These are phyloP conservation scores for Romanogobio albipinnatus DNA, from an alignment of 2,113 vertebrate species.

Conservation along the genomic window DNA sequence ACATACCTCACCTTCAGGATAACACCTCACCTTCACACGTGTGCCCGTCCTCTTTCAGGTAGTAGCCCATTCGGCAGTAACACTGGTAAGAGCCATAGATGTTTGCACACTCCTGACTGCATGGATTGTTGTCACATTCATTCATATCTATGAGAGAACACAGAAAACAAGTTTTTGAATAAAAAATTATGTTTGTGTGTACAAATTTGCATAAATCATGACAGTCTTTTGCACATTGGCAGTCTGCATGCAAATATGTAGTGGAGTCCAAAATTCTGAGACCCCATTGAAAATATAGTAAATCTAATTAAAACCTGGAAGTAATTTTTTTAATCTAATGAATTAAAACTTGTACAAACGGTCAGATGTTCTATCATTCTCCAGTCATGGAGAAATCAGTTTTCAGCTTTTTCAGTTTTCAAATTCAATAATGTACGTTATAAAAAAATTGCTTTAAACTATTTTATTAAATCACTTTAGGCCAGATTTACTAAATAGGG, in stretches of 20 bases:
- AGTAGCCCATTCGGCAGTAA: slow-evolving; percentile 91
- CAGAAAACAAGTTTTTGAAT: neutral
- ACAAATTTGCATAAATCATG: neutral
- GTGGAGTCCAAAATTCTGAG: neutral
- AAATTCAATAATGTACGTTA: no score
- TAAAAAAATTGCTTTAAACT: no score
- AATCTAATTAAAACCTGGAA: neutral
- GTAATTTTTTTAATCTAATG: neutral
- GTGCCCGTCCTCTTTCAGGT: slow-evolving; percentile 87
- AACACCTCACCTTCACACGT: slow-evolving; percentile 83
- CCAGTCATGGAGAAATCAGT: no score
- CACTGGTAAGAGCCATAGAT: slow-evolving; percentile 95
- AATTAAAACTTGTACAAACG: neutral
- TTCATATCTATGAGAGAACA: slow-evolving; percentile 80
- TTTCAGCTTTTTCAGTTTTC: no score
- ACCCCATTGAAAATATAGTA: neutral
- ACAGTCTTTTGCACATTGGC: neutral
- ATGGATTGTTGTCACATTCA: slow-evolving; percentile 85
- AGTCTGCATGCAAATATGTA: neutral
- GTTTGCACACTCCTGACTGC: slow-evolving; percentile 94
- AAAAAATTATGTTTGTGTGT: neutral
- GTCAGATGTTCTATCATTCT: neutral
- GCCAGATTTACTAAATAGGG: no score
- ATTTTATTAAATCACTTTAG: no score
- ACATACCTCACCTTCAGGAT: no score